phyloP scores from a whole-genome alignment of 2,797 vertebrate genomes.

The Staurois parvus region DNA sequence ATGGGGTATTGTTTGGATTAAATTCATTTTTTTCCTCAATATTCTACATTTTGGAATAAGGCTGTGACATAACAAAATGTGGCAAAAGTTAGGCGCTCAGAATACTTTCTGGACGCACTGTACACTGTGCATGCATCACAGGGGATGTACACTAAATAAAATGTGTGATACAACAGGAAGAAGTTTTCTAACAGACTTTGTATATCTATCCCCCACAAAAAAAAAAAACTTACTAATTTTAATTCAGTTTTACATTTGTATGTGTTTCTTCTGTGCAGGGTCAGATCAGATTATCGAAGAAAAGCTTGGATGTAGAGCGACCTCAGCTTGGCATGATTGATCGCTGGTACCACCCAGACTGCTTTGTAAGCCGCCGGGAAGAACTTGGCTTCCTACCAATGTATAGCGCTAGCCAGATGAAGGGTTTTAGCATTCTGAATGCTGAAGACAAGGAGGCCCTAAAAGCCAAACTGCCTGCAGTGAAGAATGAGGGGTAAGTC shows the following conservation, averaged over 20 bases:
- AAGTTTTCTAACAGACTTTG: no score
- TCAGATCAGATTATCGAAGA: conserved; percentile 94
- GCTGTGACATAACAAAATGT: no score
- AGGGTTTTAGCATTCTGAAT: conserved; percentile 84
- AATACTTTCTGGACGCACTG: no score
- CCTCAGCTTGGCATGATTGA: conserved; percentile 97
- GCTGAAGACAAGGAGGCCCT: conserved; percentile 90
- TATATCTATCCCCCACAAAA: no score
- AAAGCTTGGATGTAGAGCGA: conserved; percentile 91
- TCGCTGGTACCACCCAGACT: conserved; percentile 95
- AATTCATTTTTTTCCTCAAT: no score
- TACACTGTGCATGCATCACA: no score
- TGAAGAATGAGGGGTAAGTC: conserved; percentile 91
- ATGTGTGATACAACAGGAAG: no score
- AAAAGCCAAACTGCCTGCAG: conserved; percentile 87
- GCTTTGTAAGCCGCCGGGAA: conserved; percentile 87
- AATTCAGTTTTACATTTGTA: neutral
- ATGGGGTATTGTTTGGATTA: no score
- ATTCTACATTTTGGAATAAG: no score
- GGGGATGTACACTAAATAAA: no score
- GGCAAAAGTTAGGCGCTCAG: no score
- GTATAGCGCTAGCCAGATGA: conserved; percentile 85
- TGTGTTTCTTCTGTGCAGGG: conserved; percentile 72
- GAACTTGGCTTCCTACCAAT: conserved; percentile 87
- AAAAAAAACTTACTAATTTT: no score